Evolutionary conservation across 1,140 invertebrate genomes (phyloP).

Genomic region (Mylabris phalerata): DNA sequence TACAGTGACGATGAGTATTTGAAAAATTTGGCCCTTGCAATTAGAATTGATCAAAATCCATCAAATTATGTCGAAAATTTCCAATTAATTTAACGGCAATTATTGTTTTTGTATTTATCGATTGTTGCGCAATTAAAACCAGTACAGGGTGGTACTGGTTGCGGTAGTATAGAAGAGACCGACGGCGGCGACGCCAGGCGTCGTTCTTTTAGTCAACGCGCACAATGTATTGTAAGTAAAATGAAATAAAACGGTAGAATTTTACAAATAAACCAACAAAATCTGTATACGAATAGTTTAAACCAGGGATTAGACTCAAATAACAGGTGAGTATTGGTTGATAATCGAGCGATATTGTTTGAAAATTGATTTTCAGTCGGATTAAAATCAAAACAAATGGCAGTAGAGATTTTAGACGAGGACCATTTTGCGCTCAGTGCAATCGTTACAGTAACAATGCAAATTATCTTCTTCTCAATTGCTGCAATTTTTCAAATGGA

Average conservation of each 20-base stretch:
- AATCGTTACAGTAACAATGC: slow-evolving; percentile 79
- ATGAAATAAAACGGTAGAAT: background rate
- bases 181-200: slow-evolving; percentile 8
- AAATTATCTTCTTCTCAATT: slow-evolving; percentile 80
- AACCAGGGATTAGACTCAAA: no score
- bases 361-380: background rate
- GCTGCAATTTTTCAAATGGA: slow-evolving; percentile 81
- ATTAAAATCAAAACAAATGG: slow-evolving; percentile 43
- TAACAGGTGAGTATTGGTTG: no score
- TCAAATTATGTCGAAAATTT: no score
- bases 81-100: no score
- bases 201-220: background rate
- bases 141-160: background rate
- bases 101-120: background rate
- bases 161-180: background rate
- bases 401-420: slow-evolving; percentile 67
- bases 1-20: no score
- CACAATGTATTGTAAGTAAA: slow-evolving; percentile 10
- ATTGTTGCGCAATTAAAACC: slow-evolving; percentile 10
- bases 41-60: no score
- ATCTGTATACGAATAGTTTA: no score
- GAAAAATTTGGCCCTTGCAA: no score
- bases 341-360: background rate
- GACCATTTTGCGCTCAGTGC: slow-evolving; percentile 84
- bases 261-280: no score